Base-by-base conservation (phyloP, 2,888 invertebrate genomes). In the Tenodera sinensis region DNA sequence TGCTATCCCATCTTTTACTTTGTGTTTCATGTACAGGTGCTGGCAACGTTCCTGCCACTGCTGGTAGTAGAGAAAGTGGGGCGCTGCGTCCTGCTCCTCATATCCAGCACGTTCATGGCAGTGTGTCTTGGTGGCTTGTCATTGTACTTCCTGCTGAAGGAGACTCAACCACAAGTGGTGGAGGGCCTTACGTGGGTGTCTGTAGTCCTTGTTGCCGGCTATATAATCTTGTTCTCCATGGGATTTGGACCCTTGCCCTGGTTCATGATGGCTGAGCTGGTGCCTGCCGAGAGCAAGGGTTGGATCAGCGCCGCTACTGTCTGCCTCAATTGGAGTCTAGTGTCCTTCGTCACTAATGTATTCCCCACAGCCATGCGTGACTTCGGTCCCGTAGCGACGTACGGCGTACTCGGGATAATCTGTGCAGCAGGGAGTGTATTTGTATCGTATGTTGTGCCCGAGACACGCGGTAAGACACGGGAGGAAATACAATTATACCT, bases 201-300 rank as follows among this genome's bases (percentile, higher is more conserved):
- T 0, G 92, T 96, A 1, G 92, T 95, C 0, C 95, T 95, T 90
- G 93, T 97, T 88, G 94, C 96, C 0, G 91, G 96, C 0, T 97
- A 96, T 92, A 96, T 96, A 90, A 93, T 96, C 28, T 95, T 95
- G 0, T 96, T 96, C 92, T 95, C 95, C 0, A 93, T 96, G 91
- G 97, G 97, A 20, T 96, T 96, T 92, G 97, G 97, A 0, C 97
- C 97, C 0, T 96, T 97, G 83, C 97, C 97, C 0, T 97, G 97
- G 97, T 93, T 96, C 91, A 95, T 97, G 94, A 95, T 97, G 95
- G 95, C 96, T 0, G 97, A 97, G 92, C 92, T 97, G 30, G 96
- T 98, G 92, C 94, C 97, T 30, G 94, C 96, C 0, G 96, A 97
- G 91, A 96, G 95, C 88, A 95, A 96, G 92, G 97, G 95, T 0